Evolutionary conservation across 2,113 vertebrate genomes (phyloP).

Genomic region (Lepus timidus): DNA sequence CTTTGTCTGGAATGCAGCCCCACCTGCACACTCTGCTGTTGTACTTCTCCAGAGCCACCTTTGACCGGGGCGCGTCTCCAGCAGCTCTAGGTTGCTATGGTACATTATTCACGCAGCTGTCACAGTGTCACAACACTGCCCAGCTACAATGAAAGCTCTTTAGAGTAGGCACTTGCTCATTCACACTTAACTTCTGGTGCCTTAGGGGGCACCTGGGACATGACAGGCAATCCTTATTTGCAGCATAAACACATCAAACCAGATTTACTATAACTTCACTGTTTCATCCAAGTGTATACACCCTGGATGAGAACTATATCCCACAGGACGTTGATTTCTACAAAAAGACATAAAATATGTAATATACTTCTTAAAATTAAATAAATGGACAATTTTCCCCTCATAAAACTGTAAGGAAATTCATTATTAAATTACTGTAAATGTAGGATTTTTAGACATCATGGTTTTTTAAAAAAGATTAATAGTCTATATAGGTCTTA

Average conservation of each 20-base stretch:
- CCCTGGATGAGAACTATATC: background rate
- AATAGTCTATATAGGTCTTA: background rate
- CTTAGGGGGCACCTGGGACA: background rate
- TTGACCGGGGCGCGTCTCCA: background rate
- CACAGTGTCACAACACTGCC: background rate
- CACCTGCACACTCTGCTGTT: background rate
- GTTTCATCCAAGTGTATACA: background rate
- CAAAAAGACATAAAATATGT: conserved; percentile 16
- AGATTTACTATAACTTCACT: background rate
- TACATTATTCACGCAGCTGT: rapidly evolving
- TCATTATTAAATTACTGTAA: background rate
- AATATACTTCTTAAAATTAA: conserved; percentile 53
- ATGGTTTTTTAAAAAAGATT: conserved; percentile 27
- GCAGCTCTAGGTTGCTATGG: background rate
- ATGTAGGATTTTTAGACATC: background rate
- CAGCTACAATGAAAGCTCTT: background rate
- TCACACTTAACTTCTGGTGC: background rate
- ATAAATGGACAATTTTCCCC: background rate
- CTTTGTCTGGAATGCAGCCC: background rate
- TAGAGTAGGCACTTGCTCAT: background rate
- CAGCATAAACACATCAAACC: background rate
- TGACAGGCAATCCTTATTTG: background rate
- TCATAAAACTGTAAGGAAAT: conserved; percentile 18
- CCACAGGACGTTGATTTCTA: background rate
- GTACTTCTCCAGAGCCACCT: background rate